phyloP scores from a whole-genome alignment of 2,888 invertebrate genomes.

The Dryobota labecula region DNA sequence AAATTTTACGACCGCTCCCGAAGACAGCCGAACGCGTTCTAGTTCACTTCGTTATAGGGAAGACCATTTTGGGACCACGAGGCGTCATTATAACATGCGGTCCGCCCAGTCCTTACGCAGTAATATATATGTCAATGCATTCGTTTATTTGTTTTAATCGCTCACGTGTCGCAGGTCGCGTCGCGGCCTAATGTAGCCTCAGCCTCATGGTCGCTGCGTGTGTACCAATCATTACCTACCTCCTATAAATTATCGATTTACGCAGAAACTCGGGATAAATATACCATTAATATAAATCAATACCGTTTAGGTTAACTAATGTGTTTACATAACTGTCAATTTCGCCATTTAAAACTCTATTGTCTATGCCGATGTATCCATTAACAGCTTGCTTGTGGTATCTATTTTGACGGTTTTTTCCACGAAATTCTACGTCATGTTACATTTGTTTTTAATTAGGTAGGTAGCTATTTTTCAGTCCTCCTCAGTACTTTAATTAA shows the following conservation, averaged over 20 bases:
- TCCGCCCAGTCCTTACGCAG: no score
- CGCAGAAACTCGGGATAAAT: conserved; percentile 20
- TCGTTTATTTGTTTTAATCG: no score
- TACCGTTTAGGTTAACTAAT: conserved; percentile 41
- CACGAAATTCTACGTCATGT: neutral
- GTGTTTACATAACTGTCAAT: conserved; percentile 45
- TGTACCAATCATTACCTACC: neutral
- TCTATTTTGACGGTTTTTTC: conserved; percentile 26
- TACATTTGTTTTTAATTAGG: conserved; percentile 5
- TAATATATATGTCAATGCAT: no score
- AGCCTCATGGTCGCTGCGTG: neutral
- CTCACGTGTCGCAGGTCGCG: no score
- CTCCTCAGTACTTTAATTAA: neutral
- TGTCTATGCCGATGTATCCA: conserved; percentile 38
- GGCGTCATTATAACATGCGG: no score
- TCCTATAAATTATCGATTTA: conserved; percentile 4
- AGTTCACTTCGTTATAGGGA: no score
- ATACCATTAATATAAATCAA: conserved; percentile 46
- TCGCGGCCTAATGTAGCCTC: no score
- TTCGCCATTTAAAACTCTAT: conserved; percentile 47
- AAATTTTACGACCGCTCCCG: no score
- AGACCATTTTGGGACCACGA: no score
- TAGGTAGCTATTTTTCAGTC: neutral
- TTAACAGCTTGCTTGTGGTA: conserved; percentile 44
- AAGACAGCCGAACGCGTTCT: no score